These are phyloP conservation scores for Cryptophagus acutangulus DNA, from an alignment of 2,888 invertebrate genomes.

Conservation along the genomic window DNA sequence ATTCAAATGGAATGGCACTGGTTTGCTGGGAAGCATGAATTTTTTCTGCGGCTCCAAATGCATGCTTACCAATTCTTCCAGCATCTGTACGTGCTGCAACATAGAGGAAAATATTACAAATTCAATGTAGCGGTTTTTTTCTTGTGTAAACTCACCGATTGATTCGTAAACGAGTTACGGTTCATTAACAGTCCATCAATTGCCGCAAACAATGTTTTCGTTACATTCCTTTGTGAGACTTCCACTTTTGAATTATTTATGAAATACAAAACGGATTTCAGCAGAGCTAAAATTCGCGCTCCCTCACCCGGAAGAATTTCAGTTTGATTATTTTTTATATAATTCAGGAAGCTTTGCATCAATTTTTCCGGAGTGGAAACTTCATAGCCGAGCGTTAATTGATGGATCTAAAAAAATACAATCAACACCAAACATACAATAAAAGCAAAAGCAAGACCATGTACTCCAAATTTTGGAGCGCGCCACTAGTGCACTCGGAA, in stretches of 20 bases:
- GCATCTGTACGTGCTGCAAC: conserved; percentile 23
- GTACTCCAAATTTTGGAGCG: conserved; percentile 12
- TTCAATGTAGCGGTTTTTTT: neutral
- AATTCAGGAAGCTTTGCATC: conserved; percentile 53
- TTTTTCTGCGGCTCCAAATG: conserved; percentile 11
- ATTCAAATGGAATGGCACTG: too few relatives aligned
- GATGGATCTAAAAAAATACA: conserved; percentile 49
- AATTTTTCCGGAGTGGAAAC: conserved; percentile 56
- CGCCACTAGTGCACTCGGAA: conserved; percentile 57
- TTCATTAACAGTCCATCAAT: conserved; percentile 62
- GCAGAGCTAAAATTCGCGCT: conserved; percentile 55
- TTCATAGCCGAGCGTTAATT: conserved; percentile 59
- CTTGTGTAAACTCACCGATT: conserved; percentile 55
- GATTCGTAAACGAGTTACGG: conserved; percentile 64
- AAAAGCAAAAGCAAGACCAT: conserved; percentile 3
- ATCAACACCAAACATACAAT: conserved; percentile 3
- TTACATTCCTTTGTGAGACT: conserved; percentile 43
- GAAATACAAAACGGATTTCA: conserved; percentile 57
- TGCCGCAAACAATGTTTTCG: conserved; percentile 56
- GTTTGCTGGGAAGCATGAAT: conserved; percentile 10
- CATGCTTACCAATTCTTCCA: conserved; percentile 22
- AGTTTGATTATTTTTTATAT: conserved; percentile 41
- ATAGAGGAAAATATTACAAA: conserved; percentile 3
- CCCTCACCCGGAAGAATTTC: conserved; percentile 61
- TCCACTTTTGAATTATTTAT: conserved; percentile 35